Base-by-base conservation (phyloP, 2,888 invertebrate genomes). In the Agrilus biguttatus region DNA sequence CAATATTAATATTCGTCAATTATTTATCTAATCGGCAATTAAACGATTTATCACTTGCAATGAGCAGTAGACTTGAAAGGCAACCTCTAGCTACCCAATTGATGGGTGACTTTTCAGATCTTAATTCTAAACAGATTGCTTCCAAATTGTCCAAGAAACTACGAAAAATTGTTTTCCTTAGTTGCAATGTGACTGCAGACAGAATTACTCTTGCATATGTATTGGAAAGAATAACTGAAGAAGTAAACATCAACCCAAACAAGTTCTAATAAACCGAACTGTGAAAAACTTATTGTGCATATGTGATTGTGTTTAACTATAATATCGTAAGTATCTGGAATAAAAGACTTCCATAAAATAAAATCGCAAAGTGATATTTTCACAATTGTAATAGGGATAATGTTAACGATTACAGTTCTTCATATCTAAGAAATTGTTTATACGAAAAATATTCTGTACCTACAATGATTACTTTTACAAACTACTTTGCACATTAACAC, bases 91-190 rank as follows among this genome's bases (percentile, higher is more conserved):
- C 61, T 23, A 66, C 69, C 17, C 59, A 61, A 47, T 51, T 70
- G 34, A 41, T 70, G 33, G 69, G 70, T 14, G 53, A 57, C 42
- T 51, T 58, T 36, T 53, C 58, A 12, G 67, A 68, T 13, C 56
- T 56, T 41, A 51, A 55, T 14, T 66, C 66, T 0, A 52, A 58
- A 45, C 59, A 57, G 43, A 47, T 67, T 21, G 60, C 65, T 1
- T 49, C 47, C 42, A 63, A 63, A 48, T 46, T 72, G 17, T 54
- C 66, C 0, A 67, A 63, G 48, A 65, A 61, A 45, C 50, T 69
- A 12, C 57, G 62, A 5, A 71, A 70, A 51, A 63, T 63, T 40
- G 65, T 71, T 10, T 71, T 61, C 53, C 53, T 72, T n/a, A 72
- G 71, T 56, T 68, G 63, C 47, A 72, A 72, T 54, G 42, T 70